phyloP scores from a whole-genome alignment of 2,797 vertebrate genomes.

The Bradypodion pumilum region DNA sequence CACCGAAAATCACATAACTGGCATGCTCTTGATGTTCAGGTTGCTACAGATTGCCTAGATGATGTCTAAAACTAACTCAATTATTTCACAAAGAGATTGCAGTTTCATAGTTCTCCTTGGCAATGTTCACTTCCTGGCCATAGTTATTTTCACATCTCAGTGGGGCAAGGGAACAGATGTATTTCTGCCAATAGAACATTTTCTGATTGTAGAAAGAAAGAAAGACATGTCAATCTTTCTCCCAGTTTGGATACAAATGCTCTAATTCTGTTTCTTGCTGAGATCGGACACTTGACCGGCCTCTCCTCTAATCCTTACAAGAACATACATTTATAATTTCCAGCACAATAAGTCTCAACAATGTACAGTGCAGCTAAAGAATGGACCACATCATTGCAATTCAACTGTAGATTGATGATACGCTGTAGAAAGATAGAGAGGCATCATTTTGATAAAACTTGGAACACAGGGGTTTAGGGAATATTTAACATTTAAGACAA shows the following conservation, averaged over 20 bases:
- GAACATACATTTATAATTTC: constrained; percentile 71
- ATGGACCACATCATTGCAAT: constrained; percentile 59
- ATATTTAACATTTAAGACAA: constrained; percentile 78
- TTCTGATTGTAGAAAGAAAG: constrained; percentile 47
- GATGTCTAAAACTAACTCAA: constrained; percentile 39
- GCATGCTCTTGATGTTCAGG: constrained; percentile 6
- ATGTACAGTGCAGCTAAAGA: constrained; percentile 72
- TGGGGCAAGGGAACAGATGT: constrained; percentile 41
- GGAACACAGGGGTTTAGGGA: constrained; percentile 67
- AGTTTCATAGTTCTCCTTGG: constrained; percentile 30
- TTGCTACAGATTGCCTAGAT: constrained; percentile 13
- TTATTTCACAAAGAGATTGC: rapidly evolving
- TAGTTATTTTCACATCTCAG: constrained; percentile 33
- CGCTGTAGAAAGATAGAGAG: constrained; percentile 62
- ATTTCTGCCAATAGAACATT: constrained; percentile 48
- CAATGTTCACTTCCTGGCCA: constrained; percentile 46
- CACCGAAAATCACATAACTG: not conserved
- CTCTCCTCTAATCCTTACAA: constrained; percentile 60
- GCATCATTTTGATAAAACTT: constrained; percentile 65
- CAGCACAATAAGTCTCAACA: constrained; percentile 65
- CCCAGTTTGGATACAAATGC: constrained; percentile 47
- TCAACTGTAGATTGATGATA: constrained; percentile 68
- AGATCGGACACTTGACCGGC: constrained; percentile 66
- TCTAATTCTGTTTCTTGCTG: constrained; percentile 57
- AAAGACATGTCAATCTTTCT: constrained; percentile 33